Percentiles rank a stretch among this genome's conserved stretches.
These are phyloP conservation scores for Tursiops truncatus DNA, from an alignment of 2,113 vertebrate genomes.

Conservation along the genomic window DNA sequence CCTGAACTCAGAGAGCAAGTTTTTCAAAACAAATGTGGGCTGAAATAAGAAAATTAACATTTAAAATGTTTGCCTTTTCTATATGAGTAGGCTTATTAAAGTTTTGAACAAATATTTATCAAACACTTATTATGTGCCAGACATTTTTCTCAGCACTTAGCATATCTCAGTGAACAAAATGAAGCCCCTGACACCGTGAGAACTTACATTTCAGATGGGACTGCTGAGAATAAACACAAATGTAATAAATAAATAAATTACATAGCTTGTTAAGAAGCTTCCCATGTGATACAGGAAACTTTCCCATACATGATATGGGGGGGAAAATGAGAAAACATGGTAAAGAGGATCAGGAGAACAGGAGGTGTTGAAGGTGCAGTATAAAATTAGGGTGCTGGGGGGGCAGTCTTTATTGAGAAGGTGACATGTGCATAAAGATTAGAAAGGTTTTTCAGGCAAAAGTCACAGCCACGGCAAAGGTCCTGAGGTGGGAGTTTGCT, in stretches of 20 bases:
- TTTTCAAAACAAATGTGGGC: slow-evolving; percentile 29
- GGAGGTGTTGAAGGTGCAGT: background rate
- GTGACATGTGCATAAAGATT: background rate
- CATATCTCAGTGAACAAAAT: background rate
- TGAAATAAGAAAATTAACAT: background rate
- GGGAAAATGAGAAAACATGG: background rate
- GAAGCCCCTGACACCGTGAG: background rate
- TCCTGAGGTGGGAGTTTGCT: background rate
- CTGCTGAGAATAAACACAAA: background rate
- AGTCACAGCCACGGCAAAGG: background rate
- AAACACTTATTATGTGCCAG: background rate
- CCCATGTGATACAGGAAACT: background rate
- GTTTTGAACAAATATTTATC: background rate
- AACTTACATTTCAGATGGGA: background rate
- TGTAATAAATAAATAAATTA: background rate
- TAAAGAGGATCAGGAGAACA: background rate
- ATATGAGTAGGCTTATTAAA: background rate
- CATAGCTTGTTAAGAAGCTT: background rate
- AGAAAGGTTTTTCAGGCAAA: background rate
- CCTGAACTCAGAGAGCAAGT: background rate
- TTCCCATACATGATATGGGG: background rate
- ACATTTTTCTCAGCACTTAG: background rate
- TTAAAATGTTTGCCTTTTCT: slow-evolving; percentile 32
- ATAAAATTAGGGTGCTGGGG: background rate
- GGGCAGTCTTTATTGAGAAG: background rate